These are phyloP conservation scores for Struthio camelus DNA, from an alignment of 2,113 vertebrate genomes.

Conservation along the genomic window DNA sequence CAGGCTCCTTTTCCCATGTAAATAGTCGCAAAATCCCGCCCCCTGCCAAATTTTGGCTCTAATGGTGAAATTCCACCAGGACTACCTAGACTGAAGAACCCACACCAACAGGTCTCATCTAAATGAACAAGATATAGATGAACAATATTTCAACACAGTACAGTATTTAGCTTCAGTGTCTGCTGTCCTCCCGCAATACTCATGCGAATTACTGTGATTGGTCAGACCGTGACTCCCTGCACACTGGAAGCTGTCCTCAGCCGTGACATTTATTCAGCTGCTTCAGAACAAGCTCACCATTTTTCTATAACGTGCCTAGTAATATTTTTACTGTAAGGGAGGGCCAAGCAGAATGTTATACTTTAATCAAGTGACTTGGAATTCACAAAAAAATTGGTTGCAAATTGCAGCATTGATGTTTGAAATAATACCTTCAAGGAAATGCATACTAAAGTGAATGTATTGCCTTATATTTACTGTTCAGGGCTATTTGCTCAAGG, in stretches of 20 bases:
- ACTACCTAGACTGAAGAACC: neutral
- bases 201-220: neutral
- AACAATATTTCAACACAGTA: neutral
- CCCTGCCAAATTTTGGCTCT: neutral
- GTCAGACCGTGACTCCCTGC: neutral
- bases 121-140: neutral
- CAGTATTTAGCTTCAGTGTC: neutral
- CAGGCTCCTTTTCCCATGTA: neutral
- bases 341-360: neutral
- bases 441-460: neutral
- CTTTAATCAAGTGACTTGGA: neutral
- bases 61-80: neutral
- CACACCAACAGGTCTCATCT: accelerated
- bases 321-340: neutral
- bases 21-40: neutral
- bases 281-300: neutral
- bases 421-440: neutral
- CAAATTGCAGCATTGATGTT: neutral
- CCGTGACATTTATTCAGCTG: neutral
- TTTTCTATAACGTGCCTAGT: neutral
- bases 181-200: neutral
- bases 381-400: neutral
- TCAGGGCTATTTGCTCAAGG: neutral
- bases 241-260: neutral
- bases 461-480: neutral